These are phyloP conservation scores for Glyphotaelius pellucidus DNA, from an alignment of 2,888 invertebrate genomes.

Conservation along the genomic window DNA sequence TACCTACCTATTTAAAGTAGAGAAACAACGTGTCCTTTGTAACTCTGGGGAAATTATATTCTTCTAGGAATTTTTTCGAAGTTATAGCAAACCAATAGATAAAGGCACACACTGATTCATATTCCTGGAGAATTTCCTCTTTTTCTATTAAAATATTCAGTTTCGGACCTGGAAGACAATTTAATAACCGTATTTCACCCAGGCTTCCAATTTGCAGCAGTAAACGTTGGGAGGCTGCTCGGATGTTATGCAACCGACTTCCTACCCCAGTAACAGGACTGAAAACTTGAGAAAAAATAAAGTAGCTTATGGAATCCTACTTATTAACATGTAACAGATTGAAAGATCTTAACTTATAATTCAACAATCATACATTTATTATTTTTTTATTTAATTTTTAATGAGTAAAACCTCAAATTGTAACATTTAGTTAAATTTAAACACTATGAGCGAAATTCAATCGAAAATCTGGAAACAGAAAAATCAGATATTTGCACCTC, in stretches of 20 bases:
- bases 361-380: not conserved
- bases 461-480: too few relatives aligned
- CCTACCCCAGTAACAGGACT: not conserved
- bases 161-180: not conserved
- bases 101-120: not conserved
- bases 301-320: not conserved
- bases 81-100: not conserved
- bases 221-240: not conserved
- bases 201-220: not conserved
- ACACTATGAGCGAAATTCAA: too few relatives aligned
- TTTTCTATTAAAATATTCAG: not conserved
- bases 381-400: too few relatives aligned
- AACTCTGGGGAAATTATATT: conserved; percentile 24
- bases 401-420: too few relatives aligned
- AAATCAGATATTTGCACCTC: too few relatives aligned
- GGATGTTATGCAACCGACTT: not conserved
- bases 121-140: not conserved
- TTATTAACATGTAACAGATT: not conserved
- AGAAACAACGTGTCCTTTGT: not conserved
- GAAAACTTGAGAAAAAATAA: not conserved
- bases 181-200: not conserved
- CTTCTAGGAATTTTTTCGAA: not conserved
- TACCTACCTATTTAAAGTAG: not conserved
- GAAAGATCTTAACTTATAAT: not conserved
- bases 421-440: too few relatives aligned